Conservation (phyloP, 2,797 vertebrate species). For the Anguilla marmorata region DNA sequence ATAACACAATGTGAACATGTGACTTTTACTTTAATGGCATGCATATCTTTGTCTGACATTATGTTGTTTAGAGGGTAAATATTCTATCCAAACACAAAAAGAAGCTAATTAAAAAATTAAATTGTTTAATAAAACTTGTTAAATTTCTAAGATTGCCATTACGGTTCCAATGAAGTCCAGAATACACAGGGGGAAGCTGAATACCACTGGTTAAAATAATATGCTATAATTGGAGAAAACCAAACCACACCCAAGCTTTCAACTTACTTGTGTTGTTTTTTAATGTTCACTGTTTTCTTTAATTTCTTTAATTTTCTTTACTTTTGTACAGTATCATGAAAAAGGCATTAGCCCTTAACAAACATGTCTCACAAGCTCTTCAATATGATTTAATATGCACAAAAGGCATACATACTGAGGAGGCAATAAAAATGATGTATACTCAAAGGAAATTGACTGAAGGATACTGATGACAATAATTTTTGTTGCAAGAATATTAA, state of each 20-base stretch:
- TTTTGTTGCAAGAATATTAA: slow-evolving; percentile 50
- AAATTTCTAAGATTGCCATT: no score
- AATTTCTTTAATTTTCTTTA: background rate
- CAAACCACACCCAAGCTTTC: background rate
- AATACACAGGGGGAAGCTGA: no score
- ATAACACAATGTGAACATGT: no score
- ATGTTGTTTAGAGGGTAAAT: no score
- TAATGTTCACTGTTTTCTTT: slow-evolving; percentile 5
- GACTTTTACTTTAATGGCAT: no score
- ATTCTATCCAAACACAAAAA: no score
- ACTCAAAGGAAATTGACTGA: slow-evolving; percentile 37
- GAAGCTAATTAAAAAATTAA: no score
- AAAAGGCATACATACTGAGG: slow-evolving; percentile 8
- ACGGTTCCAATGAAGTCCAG: no score
- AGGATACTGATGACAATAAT: slow-evolving; percentile 38
- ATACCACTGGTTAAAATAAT: background rate
- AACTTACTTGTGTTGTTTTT: background rate
- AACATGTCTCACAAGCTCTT: slow-evolving; percentile 15
- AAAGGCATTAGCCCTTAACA: slow-evolving; percentile 26
- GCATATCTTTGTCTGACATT: no score
- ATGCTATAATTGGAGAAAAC: background rate
- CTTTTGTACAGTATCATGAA: slow-evolving; percentile 26
- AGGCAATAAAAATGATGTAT: slow-evolving; percentile 49
- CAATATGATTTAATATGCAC: slow-evolving; percentile 15
- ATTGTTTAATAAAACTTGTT: no score